Base-by-base conservation (phyloP, 1,140 invertebrate genomes). In the Camponotus pennsylvanicus region DNA sequence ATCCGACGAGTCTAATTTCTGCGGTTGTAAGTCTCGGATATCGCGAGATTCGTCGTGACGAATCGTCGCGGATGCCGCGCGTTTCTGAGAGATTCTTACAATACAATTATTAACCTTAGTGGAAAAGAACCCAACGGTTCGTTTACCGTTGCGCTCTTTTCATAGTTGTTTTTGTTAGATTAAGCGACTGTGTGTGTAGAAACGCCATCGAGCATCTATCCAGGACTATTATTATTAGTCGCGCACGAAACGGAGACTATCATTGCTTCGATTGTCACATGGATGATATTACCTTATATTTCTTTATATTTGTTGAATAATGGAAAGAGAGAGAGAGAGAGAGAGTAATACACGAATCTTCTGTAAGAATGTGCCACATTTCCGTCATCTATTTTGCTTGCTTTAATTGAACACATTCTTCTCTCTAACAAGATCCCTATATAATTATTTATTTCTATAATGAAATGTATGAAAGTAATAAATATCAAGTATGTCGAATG, bases 131-230 rank as follows among this genome's bases (percentile, higher is more conserved):
- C 76, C 64, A 57, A 42, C 66, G 79, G 69, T 83, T 71, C 77
- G n/a, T 83, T 71, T 82, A 83, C 79, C 79, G 79, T 83, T 83
- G 79, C 78, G 49, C 42, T 83, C 79, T 83, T 75, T 83, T 83
- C 79, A 83, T 57, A 55, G 69, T 45, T 83, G 67, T 83, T 83
- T 83, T 83, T 83, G 79, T 83, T 75, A 37, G 57, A 83, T 83
- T 21, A 75, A 83, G 57, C 67, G 69, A 15, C 40, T 32, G 34
- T 61, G 64, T 42, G 49, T 42, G 79, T 71, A 82, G 79, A 73
- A 61, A 75, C 18, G 18, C 57, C 45, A 80, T 70, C 63, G 64
- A 55, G 52, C 45, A 52, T 71, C n/a, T 59, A 63, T 27, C 78
- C n/a, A 15, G 69, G 27, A 27, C 27, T 40, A n/a, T 21, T 75